Conservation (phyloP, 1,140 invertebrate genomes). For the Ctenoplectra terminalis region DNA sequence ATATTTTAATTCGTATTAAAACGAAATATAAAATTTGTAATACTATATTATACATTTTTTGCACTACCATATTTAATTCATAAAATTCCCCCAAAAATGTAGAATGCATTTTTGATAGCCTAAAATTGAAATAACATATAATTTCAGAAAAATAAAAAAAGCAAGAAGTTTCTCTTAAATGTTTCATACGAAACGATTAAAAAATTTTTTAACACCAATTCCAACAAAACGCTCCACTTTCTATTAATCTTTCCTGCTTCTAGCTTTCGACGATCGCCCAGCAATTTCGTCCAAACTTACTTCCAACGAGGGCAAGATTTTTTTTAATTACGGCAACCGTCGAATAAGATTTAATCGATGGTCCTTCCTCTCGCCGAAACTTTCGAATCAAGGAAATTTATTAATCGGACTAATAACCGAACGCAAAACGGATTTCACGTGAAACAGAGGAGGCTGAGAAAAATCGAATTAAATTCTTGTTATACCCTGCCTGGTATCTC, state of each 20-base stretch:
- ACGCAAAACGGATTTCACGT: too few species aligned
- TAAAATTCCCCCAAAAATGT: too few species aligned
- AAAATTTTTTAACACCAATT: slow-evolving; percentile 9
- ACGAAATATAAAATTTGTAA: too few species aligned
- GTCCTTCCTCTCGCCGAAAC: not conserved
- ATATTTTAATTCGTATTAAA: too few species aligned
- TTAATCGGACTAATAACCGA: not conserved
- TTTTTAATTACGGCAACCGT: slow-evolving; percentile 38
- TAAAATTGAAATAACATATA: too few species aligned
- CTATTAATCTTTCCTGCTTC: not conserved
- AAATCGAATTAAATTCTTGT: slow-evolving; percentile 27
- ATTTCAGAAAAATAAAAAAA: too few species aligned
- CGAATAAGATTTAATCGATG: slow-evolving; percentile 19
- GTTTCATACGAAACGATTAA: not conserved
- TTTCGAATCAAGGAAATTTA: slow-evolving; percentile 11
- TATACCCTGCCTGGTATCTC: not conserved
- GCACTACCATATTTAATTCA: too few species aligned
- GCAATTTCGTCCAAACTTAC: not conserved
- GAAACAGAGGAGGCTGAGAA: not conserved
- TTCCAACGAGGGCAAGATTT: slow-evolving; percentile 4
- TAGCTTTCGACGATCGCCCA: not conserved
- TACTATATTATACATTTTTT: too few species aligned
- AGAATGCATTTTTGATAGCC: too few species aligned
- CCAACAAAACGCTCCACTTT: not conserved
- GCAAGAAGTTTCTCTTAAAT: too few species aligned